Evolutionary conservation across 1,140 invertebrate genomes (phyloP).

Genomic region (Panonychus citri): DNA sequence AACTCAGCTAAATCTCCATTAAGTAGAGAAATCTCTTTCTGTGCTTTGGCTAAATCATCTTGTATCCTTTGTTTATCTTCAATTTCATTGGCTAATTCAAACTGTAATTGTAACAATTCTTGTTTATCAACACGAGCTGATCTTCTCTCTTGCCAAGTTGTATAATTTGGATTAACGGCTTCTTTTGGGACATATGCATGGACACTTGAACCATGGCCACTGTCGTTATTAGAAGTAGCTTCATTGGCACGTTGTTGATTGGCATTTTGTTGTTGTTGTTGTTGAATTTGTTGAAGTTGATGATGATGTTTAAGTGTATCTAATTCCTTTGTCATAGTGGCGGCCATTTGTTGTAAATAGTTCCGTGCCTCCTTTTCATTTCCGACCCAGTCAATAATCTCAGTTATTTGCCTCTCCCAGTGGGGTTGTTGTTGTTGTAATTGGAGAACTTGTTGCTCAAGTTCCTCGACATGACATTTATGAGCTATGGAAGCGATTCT

Average conservation of each 20-base stretch:
- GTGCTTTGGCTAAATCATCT: constrained; percentile 2
- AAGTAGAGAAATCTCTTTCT: constrained; percentile 7
- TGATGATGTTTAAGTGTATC: constrained; percentile 55
- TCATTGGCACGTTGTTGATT: neutral
- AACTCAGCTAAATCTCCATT: constrained; percentile 8
- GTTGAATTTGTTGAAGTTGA: neutral
- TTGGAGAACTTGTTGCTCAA: constrained; percentile 7
- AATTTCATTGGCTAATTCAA: constrained; percentile 85
- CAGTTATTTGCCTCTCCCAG: constrained; percentile 6
- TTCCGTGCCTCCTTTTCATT: constrained; percentile 93
- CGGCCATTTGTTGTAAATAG: constrained; percentile 79
- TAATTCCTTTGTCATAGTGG: constrained; percentile 93
- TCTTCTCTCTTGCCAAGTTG: constrained; percentile 86
- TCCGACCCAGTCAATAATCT: constrained; percentile 41
- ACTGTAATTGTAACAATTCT: constrained; percentile 90
- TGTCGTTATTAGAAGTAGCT: neutral
- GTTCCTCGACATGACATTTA: neutral
- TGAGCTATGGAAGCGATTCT: neutral
- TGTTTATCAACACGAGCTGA: constrained; percentile 96
- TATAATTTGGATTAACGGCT: constrained; percentile 16
- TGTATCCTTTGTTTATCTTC: constrained; percentile 59
- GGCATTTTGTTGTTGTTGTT: neutral
- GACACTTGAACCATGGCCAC: too few species aligned
- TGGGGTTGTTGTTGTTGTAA: constrained; percentile 7
- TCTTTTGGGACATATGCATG: neutral